Conservation (phyloP, 2,113 vertebrate species). For the Conger conger region DNA sequence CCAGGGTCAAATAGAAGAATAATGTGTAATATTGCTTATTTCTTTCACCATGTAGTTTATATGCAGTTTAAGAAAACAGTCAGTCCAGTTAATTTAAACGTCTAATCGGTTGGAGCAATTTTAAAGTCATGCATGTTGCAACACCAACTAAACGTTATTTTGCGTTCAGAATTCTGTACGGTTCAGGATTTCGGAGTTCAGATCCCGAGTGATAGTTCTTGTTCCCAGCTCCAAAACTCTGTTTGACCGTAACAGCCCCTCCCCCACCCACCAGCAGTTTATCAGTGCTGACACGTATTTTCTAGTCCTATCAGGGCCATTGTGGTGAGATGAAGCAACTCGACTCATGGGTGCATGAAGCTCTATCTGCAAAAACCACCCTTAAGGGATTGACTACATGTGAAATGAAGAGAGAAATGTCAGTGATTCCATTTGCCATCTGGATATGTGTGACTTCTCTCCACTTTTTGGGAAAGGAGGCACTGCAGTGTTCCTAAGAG, state of each 20-base stretch:
- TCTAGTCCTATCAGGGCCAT: neutral
- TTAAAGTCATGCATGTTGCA: neutral
- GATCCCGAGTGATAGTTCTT: neutral
- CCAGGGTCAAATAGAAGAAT: neutral
- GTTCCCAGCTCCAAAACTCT: neutral
- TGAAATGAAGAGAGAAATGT: neutral
- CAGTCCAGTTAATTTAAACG: neutral
- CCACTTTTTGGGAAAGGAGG: neutral
- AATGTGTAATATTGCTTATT: neutral
- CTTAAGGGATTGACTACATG: neutral
- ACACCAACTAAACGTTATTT: neutral
- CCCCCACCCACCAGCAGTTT: neutral
- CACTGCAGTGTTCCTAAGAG: neutral
- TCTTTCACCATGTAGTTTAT: too few species aligned
- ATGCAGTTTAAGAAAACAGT: too few species aligned
- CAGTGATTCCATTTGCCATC: constrained; percentile 6
- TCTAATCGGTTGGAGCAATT: neutral
- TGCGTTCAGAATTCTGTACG: neutral
- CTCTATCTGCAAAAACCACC: neutral
- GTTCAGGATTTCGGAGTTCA: neutral
- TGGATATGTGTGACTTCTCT: neutral
- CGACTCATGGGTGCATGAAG: neutral
- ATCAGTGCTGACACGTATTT: neutral
- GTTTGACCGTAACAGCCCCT: neutral
- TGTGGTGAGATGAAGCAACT: neutral